phyloP scores from a whole-genome alignment of 2,797 vertebrate species.

The Coluber constrictor region DNA sequence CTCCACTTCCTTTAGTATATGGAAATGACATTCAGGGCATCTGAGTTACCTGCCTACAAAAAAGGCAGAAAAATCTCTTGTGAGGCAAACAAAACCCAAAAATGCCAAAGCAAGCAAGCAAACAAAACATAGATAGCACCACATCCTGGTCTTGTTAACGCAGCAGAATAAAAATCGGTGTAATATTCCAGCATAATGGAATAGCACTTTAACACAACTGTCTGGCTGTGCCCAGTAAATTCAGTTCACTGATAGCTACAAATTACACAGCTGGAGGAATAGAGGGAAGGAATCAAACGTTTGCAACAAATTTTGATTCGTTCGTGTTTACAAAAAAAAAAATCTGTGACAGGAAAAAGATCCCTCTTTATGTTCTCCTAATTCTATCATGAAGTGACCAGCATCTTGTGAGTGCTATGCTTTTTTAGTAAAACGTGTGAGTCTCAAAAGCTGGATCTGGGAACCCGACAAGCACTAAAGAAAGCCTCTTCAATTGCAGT shows the following conservation, averaged over 20 bases:
- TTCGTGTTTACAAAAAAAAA: background rate
- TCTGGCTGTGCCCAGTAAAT: background rate
- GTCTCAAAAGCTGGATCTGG: background rate
- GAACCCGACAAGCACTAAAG: background rate
- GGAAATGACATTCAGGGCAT: slow-evolving; percentile 46
- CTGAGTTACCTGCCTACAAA: slow-evolving; percentile 37
- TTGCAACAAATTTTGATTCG: background rate
- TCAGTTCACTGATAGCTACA: background rate
- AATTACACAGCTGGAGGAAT: background rate
- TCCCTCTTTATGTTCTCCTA: background rate
- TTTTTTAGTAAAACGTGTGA: background rate
- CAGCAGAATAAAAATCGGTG: background rate
- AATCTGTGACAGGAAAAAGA: background rate
- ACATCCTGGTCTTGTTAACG: background rate
- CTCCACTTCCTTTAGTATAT: background rate
- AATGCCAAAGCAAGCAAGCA: background rate
- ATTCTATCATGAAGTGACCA: background rate
- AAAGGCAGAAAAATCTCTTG: slow-evolving; percentile 56
- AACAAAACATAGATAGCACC: background rate
- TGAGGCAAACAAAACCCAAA: slow-evolving; percentile 68
- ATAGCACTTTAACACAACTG: background rate
- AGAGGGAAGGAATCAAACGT: background rate
- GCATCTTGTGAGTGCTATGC: background rate
- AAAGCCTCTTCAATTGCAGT: background rate
- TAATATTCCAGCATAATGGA: background rate